Base-by-base conservation (phyloP, 1,140 invertebrate genomes). In the Patella vulgata region DNA sequence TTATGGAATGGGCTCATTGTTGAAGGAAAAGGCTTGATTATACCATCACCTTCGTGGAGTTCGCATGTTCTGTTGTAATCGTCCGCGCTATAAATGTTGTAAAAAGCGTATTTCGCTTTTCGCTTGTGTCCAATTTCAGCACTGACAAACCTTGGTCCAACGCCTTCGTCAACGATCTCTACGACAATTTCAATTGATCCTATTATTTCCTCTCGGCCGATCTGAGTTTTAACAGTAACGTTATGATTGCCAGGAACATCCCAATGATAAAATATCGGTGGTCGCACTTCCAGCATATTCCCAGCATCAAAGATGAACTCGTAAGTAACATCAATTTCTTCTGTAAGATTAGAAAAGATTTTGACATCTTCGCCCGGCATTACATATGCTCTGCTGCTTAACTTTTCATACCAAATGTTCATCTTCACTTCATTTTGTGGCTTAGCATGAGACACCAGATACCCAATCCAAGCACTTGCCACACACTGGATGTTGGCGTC, bases 291-390 rank as follows among this genome's bases (percentile, higher is more conserved):
- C 2, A 44, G 54, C 12, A 33, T 64, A 5, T 54, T 62, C 3
- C 74, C 76, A 64, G 82, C 78, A 9, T 73, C 75, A 61, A 82
- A 80, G 14, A 77, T 64, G 36, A 82, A 66, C 23, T 36, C 61
- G 50, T 72, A 79, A 39, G 50, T 56, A 9, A 67, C 52, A 11
- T 61, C 51, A 1, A 74, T 43, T 25, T 54, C 50, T 27, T 73
- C 52, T 28, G 66, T 68, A 3, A 73, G 44, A 12, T 23, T 63
- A 4, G 77, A 66, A 14, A 59, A 44, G 23, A 80, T 71, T 12
- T 56, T 44, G 3, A 80, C 69, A 14, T 74, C 63, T 59, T 82
- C 80, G 1, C 64, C 56, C 3, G 77, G 77, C 54, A 74, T 79
- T 0, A 73, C 68, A 52, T 79, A 79, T 5, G 23, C 11, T 39